Conservation (phyloP, 2,888 invertebrate genomes). For the Dynastes grantii region DNA sequence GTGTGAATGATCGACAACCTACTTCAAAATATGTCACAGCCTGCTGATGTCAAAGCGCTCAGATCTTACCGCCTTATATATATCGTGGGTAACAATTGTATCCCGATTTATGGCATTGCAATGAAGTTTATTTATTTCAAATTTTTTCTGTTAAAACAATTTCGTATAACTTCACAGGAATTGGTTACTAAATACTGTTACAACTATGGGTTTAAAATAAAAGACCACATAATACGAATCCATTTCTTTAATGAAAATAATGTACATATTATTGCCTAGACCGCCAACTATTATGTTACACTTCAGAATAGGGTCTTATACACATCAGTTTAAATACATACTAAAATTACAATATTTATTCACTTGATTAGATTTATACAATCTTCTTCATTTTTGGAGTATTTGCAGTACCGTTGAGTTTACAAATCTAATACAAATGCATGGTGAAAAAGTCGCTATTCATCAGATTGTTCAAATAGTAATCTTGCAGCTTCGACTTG, state of each 20-base stretch:
- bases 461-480: neutral
- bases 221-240: conserved; percentile 65
- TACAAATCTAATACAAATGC: conserved; percentile 50
- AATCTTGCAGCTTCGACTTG: conserved; percentile 2
- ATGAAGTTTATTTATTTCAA: no score
- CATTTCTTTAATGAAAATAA: conserved; percentile 73
- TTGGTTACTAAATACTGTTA: no score
- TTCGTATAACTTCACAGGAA: no score
- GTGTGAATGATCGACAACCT: no score
- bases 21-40: no score
- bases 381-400: conserved; percentile 27
- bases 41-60: no score
- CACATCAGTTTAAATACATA: conserved; percentile 53
- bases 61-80: no score
- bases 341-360: conserved; percentile 52
- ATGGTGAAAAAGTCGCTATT: conserved; percentile 12
- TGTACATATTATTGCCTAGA: conserved; percentile 73
- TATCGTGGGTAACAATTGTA: no score
- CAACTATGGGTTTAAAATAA: conserved; percentile 9
- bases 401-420: conserved; percentile 41
- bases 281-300: conserved; percentile 70
- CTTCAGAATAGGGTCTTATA: conserved; percentile 70
- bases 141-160: no score
- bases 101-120: no score
- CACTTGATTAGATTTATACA: conserved; percentile 50